Evolutionary conservation across 92 coral and sea anemone species (phyloP).

Genomic region (Siderastrea radians): DNA sequence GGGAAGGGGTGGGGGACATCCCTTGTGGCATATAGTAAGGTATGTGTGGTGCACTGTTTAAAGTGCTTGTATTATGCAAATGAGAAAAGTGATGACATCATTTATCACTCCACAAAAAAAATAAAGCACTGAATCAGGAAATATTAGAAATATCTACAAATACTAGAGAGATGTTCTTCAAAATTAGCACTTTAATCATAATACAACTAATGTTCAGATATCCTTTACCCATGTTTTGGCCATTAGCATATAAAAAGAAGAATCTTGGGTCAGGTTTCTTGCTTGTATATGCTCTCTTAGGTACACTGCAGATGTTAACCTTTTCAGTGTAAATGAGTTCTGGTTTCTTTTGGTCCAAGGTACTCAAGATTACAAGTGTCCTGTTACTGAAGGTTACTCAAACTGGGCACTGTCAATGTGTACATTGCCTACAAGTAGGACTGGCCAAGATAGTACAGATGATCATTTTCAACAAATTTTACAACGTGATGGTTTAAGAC

Average conservation of each 20-base stretch:
- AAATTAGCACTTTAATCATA: too few species aligned
- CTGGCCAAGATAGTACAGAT: conserved; percentile 35
- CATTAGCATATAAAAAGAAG: too few species aligned
- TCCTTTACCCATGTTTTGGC: not conserved
- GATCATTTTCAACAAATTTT: conserved; percentile 35
- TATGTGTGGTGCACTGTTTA: not conserved
- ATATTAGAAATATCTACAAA: too few species aligned
- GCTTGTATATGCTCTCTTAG: not conserved
- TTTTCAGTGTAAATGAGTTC: not conserved
- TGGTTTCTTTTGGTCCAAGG: conserved; percentile 13
- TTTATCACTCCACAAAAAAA: too few species aligned
- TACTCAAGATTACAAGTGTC: conserved; percentile 58
- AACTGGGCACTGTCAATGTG: conserved; percentile 52
- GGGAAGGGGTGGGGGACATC: conserved; percentile 13
- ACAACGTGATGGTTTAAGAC: conserved; percentile 29
- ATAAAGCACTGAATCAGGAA: too few species aligned
- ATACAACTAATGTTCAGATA: too few species aligned
- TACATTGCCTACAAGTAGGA: conserved; percentile 25
- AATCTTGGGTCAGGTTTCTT: too few species aligned
- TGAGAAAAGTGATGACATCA: too few species aligned
- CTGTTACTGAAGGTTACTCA: conserved; percentile 29
- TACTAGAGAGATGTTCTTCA: too few species aligned
- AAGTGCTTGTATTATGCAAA: too few species aligned
- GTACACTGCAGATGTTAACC: not conserved
- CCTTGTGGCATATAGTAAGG: not conserved